phyloP scores from a whole-genome alignment of 1,140 invertebrate species.

The Chelonus insularis region DNA sequence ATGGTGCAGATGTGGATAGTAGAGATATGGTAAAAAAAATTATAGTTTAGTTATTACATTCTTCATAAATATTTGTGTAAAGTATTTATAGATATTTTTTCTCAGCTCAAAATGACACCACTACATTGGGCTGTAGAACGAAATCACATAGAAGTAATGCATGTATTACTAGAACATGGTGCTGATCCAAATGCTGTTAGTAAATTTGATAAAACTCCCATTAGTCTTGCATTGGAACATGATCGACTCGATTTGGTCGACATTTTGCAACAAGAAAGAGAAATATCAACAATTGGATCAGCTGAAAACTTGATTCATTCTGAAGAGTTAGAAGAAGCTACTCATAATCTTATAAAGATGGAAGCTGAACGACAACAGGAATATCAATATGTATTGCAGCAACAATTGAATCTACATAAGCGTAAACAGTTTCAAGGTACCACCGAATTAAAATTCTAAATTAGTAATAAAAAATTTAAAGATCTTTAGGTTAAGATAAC shows the following conservation, averaged over 20 bases:
- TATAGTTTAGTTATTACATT: too few species aligned
- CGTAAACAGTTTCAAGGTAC: constrained; percentile 40
- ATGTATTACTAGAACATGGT: constrained; percentile 72
- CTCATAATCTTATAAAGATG: constrained; percentile 51
- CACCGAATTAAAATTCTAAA: too few species aligned
- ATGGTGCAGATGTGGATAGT: constrained; percentile 76
- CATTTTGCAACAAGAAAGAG: constrained; percentile 61
- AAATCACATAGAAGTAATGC: constrained; percentile 72
- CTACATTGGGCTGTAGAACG: constrained; percentile 93
- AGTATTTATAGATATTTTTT: constrained; percentile 25
- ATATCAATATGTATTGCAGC: constrained; percentile 38
- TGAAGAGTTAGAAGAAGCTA: constrained; percentile 48
- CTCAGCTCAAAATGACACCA: constrained; percentile 86
- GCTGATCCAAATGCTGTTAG: constrained; percentile 70
- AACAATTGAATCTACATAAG: constrained; percentile 38
- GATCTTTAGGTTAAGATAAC: too few species aligned
- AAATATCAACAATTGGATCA: constrained; percentile 45
- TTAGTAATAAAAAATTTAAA: too few species aligned
- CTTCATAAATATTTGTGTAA: too few species aligned
- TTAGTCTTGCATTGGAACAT: constrained; percentile 74
- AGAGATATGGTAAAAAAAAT: constrained; percentile 76
- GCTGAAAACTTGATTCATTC: constrained; percentile 49
- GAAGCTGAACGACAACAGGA: constrained; percentile 41
- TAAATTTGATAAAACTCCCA: constrained; percentile 84
- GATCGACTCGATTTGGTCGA: constrained; percentile 67